A percentile compares a stretch with the other conserved stretches of the same genome.
Evolutionary conservation across 1,140 invertebrate species (phyloP).

Genomic region (Papilio glaucus): DNA sequence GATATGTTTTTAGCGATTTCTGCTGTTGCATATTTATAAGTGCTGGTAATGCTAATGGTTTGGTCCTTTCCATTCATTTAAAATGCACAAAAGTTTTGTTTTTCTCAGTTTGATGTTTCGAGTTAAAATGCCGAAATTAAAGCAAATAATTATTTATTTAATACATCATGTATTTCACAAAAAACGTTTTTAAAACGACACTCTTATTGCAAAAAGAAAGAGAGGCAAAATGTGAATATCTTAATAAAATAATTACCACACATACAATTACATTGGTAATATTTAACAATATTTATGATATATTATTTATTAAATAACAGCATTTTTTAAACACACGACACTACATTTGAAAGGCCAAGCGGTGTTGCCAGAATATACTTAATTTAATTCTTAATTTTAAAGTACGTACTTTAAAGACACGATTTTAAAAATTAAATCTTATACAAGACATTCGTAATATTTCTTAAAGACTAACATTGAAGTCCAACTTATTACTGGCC

Average conservation of each 20-base stretch:
- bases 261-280: conserved; percentile 61
- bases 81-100: too few relatives aligned
- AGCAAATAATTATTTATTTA: conserved; percentile 70
- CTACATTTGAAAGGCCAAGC: conserved; percentile 82
- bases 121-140: conserved; percentile 56
- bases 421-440: conserved; percentile 46
- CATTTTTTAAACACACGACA: conserved; percentile 73
- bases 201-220: conserved; percentile 78
- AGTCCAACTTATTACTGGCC: conserved; percentile 44
- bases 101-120: too few relatives aligned
- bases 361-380: conserved; percentile 80
- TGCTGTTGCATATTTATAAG: too few relatives aligned
- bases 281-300: conserved; percentile 58
- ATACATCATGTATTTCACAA: conserved; percentile 79
- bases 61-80: too few relatives aligned
- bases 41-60: too few relatives aligned
- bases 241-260: conserved; percentile 64
- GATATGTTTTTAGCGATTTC: too few relatives aligned
- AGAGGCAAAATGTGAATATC: conserved; percentile 76
- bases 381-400: conserved; percentile 51
- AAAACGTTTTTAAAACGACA: conserved; percentile 82
- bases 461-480: conserved; percentile 34
- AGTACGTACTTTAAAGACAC: conserved; percentile 59
- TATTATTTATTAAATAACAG: conserved; percentile 59
- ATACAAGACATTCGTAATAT: conserved; percentile 38